Evolutionary conservation across 1,140 invertebrate species (phyloP), one percentile per base, ranked within the genome.

Genomic region (Neotoxoptera formosana): DNA sequence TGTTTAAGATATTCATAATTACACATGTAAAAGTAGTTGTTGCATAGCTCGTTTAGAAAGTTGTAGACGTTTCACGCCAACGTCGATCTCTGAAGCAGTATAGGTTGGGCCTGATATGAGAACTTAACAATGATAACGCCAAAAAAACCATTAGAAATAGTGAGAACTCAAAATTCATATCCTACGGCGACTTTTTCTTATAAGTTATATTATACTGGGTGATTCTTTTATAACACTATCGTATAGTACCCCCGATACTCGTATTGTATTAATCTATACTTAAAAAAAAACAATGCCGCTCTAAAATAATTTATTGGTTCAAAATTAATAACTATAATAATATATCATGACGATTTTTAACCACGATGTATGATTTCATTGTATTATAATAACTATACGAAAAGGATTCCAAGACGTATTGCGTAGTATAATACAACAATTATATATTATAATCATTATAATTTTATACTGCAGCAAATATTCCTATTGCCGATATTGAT

Each of bases 21-120:
- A 56, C 48, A 56, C 25, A 53, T 86, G 91, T 93, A 93, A 93
- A 93, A 93, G 91, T 83, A 83, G 91, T 93, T 84, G 81, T 86
- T 93, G 48, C 48, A 81, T 2, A 86, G 91, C 91, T 86, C 14
- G 91, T 93, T 93, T 93, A 93, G 91, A 93, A 93, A 93, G 91
- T 41, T 41, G 41, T 93, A 86, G 81, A 93, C 81, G n/a, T 93
- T 93, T 84, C 91, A 53, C 91, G 81, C 91, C 91, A 84, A 93
- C 91, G 76, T 93, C 51, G 25, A 93, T 93, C 81, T 93, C 51
- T 34, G n/a, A 30, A 76, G n/a, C 76, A 20, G 76, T 86, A 86
- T 86, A 83, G 76, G 90, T 91, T 83, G 48, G 48, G 91, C 47
- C 48, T 93, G 91, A 93, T 93, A 93, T 25, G 30, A 93, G 51